A percentile compares a stretch with the other conserved stretches of the same genome.
These are phyloP conservation scores for Eidolon dupreanum DNA, from an alignment of 2,797 vertebrate species.

Conservation along the genomic window DNA sequence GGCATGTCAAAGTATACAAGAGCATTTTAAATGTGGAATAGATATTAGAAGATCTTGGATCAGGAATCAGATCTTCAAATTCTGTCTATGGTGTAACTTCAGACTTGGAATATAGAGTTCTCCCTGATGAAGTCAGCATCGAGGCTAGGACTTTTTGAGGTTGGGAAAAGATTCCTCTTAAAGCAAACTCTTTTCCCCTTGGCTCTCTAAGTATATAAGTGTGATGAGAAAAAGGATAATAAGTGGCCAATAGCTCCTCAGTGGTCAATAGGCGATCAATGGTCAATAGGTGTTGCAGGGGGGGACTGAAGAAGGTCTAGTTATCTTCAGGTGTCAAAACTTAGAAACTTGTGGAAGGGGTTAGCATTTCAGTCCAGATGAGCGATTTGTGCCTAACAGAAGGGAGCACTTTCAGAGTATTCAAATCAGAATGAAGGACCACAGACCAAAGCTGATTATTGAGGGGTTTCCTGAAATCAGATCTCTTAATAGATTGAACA, in stretches of 20 bases:
- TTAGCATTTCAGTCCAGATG: not conserved
- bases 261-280: not conserved
- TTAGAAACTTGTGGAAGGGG: not conserved
- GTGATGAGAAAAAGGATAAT: not conserved
- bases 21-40: not conserved
- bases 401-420: not conserved
- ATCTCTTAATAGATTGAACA: not conserved
- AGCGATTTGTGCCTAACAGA: not conserved
- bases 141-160: not conserved
- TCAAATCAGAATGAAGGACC: not conserved
- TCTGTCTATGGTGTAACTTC: not conserved
- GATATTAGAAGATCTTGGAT: not conserved
- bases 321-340: not conserved
- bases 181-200: not conserved
- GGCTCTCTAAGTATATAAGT: not conserved
- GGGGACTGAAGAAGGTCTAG: not conserved
- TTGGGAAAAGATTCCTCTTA: not conserved
- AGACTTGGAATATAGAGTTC: not conserved
- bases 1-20: not conserved
- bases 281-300: rapidly evolving
- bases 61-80: not conserved
- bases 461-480: not conserved
- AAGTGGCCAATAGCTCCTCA: not conserved
- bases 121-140: not conserved
- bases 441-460: not conserved